Percentiles rank a stretch among this genome's conserved stretches.
Evolutionary conservation across 2,888 invertebrate genomes (phyloP).

Genomic region (Smittia sp.): DNA sequence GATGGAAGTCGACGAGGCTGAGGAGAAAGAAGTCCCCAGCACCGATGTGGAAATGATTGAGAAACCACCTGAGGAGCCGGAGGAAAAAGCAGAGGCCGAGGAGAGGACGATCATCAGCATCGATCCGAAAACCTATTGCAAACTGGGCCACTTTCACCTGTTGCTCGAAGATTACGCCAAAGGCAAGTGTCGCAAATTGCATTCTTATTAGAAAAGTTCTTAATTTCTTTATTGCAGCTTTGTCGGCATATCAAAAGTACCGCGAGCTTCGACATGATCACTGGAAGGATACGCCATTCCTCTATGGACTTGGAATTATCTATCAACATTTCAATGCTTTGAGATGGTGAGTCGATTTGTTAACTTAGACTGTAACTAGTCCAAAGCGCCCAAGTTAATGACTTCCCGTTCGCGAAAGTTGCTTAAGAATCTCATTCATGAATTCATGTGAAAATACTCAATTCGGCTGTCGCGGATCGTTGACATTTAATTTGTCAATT

Average conservation of each 20-base stretch:
- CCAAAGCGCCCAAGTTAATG: not conserved
- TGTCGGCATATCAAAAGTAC: constrained; percentile 96
- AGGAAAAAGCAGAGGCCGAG: constrained; percentile 52
- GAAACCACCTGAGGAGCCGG: constrained; percentile 42
- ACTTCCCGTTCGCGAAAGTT: too few relatives aligned
- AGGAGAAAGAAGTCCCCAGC: constrained; percentile 26
- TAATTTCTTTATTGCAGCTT: constrained; percentile 61
- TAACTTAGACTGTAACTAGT: not conserved
- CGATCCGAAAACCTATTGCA: constrained; percentile 88
- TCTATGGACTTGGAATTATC: constrained; percentile 92
- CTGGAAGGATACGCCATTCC: constrained; percentile 86
- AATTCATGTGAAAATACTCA: too few relatives aligned
- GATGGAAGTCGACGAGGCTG: constrained; percentile 39
- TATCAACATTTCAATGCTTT: constrained; percentile 96
- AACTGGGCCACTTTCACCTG: constrained; percentile 92
- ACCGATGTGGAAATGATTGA: constrained; percentile 45
- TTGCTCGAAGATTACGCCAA: constrained; percentile 90
- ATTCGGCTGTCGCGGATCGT: too few relatives aligned
- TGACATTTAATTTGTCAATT: too few relatives aligned
- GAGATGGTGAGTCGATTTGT: constrained; percentile 78
- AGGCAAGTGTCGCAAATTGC: constrained; percentile 60
- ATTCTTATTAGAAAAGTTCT: constrained; percentile 14
- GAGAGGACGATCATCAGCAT: constrained; percentile 69
- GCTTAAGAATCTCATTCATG: too few relatives aligned
- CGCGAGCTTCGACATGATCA: constrained; percentile 73